phyloP scores from a whole-genome alignment of 2,797 vertebrate species.

The Prunella strophiata region DNA sequence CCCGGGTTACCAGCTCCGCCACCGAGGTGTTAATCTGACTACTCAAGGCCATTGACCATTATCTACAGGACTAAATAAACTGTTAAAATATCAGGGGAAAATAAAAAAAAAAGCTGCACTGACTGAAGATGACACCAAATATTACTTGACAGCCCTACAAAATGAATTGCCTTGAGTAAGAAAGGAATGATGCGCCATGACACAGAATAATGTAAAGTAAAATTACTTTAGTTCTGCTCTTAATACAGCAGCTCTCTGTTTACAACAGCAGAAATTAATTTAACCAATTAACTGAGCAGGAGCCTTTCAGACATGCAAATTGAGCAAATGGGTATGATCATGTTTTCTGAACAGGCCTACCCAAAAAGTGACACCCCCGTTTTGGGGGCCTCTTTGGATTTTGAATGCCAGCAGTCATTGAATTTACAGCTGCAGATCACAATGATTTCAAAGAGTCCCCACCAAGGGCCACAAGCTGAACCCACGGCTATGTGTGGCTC shows the following conservation, averaged over 20 bases:
- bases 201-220: conserved; percentile 43
- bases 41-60: conserved; percentile 55
- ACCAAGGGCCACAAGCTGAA: neutral
- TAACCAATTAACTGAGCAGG: conserved; percentile 31
- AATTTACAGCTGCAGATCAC: neutral
- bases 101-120: neutral
- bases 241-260: neutral
- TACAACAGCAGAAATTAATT: conserved; percentile 40
- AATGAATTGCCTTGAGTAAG: conserved; percentile 57
- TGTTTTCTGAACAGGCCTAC: neutral
- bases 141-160: conserved; percentile 20
- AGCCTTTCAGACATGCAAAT: conserved; percentile 51
- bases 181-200: neutral
- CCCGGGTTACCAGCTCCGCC: conserved; percentile 24
- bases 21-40: conserved; percentile 48
- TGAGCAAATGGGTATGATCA: neutral
- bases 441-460: neutral
- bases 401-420: neutral
- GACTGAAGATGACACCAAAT: neutral
- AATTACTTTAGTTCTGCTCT: conserved; percentile 28
- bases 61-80: conserved; percentile 31
- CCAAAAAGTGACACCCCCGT: neutral
- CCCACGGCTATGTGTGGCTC: rapidly evolving
- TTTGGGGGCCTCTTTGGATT: neutral
- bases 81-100: neutral